A percentile compares a stretch with the other conserved stretches of the same genome.
Evolutionary conservation across 2,113 vertebrate genomes (phyloP).

Genomic region (Tupaia chinensis): DNA sequence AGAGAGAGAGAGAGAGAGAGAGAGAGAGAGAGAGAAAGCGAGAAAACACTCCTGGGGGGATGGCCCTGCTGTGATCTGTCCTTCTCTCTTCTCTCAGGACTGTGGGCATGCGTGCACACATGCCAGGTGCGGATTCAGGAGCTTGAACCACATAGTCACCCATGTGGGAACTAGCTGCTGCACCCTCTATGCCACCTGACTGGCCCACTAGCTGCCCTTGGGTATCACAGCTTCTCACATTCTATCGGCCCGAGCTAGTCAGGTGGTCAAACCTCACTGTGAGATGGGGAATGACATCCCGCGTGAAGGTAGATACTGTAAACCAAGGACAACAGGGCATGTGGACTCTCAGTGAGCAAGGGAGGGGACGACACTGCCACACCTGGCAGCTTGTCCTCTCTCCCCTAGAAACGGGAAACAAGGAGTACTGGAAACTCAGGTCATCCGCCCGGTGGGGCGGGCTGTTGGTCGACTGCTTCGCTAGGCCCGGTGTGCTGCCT

Average conservation of each 20-base stretch:
- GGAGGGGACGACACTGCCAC: background rate
- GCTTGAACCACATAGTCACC: too few species aligned
- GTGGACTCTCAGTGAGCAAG: background rate
- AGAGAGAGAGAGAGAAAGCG: too few species aligned
- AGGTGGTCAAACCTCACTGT: rapidly evolving
- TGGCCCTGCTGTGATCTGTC: too few species aligned
- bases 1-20: too few species aligned
- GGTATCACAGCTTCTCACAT: rapidly evolving
- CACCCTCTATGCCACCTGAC: too few species aligned
- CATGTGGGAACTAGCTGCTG: too few species aligned
- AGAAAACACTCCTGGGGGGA: too few species aligned
- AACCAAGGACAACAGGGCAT: rapidly evolving
- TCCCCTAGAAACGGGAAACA: background rate
- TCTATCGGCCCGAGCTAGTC: background rate
- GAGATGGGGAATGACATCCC: background rate
- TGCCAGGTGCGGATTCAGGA: too few species aligned
- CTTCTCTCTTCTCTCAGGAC: too few species aligned
- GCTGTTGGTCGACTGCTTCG: rapidly evolving
- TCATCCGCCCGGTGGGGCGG: background rate
- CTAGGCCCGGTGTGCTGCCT: rapidly evolving
- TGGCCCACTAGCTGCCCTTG: too few species aligned
- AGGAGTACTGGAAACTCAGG: background rate
- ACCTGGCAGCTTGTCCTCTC: background rate
- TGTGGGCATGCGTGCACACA: too few species aligned
- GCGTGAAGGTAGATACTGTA: background rate